These are phyloP conservation scores for Limenitis camilla DNA, from an alignment of 2,888 invertebrate genomes.

Conservation along the genomic window DNA sequence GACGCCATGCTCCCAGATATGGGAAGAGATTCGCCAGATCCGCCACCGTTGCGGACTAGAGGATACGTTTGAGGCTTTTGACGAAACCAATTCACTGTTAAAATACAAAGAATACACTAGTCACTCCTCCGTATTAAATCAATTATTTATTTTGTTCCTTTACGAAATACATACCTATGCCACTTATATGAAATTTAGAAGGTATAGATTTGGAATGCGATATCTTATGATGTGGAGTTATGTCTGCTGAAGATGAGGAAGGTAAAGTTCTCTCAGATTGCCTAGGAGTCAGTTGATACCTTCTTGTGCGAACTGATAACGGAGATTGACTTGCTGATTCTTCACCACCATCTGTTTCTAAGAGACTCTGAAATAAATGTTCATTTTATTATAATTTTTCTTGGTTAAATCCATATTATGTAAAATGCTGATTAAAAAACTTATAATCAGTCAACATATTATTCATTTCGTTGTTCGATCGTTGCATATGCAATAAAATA, in stretches of 20 bases:
- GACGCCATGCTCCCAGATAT: constrained; percentile 76
- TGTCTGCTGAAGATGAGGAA: constrained; percentile 77
- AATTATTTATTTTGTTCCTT: neutral
- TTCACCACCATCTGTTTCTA: constrained; percentile 85
- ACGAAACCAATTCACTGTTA: constrained; percentile 77
- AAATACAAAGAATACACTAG: neutral
- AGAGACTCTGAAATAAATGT: constrained; percentile 77
- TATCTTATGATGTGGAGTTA: constrained; percentile 80
- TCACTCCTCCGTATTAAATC: neutral
- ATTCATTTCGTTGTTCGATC: too few species aligned
- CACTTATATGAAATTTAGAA: constrained; percentile 78
- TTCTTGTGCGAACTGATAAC: constrained; percentile 82
- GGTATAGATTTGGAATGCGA: constrained; percentile 70
- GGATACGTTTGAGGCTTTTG: constrained; percentile 69
- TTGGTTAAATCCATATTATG: neutral
- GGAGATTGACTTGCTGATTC: constrained; percentile 88
- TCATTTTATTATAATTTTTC: neutral
- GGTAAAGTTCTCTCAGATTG: constrained; percentile 86
- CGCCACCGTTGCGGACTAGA: constrained; percentile 66
- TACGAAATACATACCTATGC: constrained; percentile 73
- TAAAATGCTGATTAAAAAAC: neutral
- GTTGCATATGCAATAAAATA: too few species aligned
- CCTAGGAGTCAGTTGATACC: constrained; percentile 85
- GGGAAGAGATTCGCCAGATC: constrained; percentile 65
- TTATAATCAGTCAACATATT: too few species aligned